Percentiles rank a stretch among this genome's conserved stretches.
phyloP scores from a whole-genome alignment of 2,113 vertebrate genomes.

The Leucopsar rothschildi region DNA sequence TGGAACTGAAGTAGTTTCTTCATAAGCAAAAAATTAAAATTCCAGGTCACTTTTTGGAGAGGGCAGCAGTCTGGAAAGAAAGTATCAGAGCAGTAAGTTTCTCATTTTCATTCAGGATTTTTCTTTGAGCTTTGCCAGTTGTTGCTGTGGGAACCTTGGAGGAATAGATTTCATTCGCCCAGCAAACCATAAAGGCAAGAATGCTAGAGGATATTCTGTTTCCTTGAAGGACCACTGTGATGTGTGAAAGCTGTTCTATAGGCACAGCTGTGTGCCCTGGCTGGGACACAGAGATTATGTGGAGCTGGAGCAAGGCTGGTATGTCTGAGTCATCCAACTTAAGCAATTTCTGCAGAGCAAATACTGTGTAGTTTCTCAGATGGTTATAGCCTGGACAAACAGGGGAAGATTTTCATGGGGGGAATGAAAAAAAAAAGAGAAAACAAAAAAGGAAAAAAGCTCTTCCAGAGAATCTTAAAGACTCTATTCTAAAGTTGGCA shows the following conservation, averaged over 20 bases:
- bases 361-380: not conserved
- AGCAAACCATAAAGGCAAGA: not conserved
- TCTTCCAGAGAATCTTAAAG: not conserved
- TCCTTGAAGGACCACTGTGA: not conserved
- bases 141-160: not conserved
- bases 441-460: not conserved
- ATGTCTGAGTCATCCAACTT: not conserved
- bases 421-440: not conserved
- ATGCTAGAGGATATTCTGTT: not conserved
- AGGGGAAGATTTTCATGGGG: not conserved
- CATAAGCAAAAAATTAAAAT: not conserved
- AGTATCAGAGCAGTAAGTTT: not conserved
- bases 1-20: not conserved
- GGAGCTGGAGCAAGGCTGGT: not conserved
- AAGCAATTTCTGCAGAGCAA: not conserved
- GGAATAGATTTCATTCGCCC: not conserved
- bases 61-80: not conserved
- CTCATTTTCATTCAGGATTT: not conserved
- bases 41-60: not conserved
- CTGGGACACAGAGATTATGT: not conserved
- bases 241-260: not conserved
- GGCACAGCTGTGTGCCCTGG: not conserved
- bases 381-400: not conserved
- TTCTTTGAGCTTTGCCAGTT: not conserved
- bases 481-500: not conserved